Evolutionary conservation across 2,113 vertebrate species (phyloP).

Genomic region (Camelus dromedarius): DNA sequence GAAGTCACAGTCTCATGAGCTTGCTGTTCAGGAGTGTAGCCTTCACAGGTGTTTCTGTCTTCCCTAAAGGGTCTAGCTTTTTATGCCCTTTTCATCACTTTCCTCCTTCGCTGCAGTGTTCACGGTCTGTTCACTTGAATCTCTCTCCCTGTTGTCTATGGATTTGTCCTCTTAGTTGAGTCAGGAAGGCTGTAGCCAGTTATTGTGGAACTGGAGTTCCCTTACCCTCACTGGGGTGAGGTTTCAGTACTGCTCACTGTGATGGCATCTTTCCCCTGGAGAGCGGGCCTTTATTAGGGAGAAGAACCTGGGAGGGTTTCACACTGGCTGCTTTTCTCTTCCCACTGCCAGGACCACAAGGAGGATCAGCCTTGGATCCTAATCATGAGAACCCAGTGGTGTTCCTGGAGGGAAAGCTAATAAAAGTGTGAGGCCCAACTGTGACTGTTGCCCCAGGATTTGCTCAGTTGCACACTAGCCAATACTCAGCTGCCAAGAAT

Average conservation of each 20-base stretch:
- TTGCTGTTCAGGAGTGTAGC: neutral
- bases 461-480: neutral
- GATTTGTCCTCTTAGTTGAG: neutral
- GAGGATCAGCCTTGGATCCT: neutral
- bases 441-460: neutral
- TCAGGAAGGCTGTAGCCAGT: neutral
- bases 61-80: neutral
- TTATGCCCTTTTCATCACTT: accelerated
- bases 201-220: neutral
- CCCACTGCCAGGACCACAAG: neutral
- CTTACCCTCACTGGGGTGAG: neutral
- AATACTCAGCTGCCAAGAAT: neutral
- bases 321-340: neutral
- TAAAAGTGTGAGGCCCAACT: neutral
- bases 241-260: neutral
- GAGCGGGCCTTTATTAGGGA: neutral
- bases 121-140: neutral
- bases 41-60: neutral
- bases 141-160: neutral
- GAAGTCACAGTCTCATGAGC: neutral
- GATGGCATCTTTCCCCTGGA: neutral
- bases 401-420: neutral
- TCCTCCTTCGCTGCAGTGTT: neutral
- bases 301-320: neutral
- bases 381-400: neutral